Evolutionary conservation across 2,113 vertebrate species (phyloP).

Genomic region (Lonchura striata): DNA sequence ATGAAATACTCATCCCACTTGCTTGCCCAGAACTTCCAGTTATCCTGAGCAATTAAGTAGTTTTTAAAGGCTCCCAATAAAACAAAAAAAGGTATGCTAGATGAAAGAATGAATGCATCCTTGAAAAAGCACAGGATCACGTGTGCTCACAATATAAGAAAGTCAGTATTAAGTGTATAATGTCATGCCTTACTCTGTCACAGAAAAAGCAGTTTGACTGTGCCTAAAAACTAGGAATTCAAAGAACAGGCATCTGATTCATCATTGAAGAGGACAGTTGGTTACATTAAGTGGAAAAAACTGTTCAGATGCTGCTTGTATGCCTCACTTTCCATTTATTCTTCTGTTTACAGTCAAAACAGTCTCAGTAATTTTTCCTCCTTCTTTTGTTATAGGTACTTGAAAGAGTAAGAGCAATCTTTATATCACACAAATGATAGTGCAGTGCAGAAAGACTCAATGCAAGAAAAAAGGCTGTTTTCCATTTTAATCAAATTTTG

Average conservation of each 20-base stretch:
- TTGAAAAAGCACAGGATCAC: neutral
- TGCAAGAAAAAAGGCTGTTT: neutral
- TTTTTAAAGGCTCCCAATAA: neutral
- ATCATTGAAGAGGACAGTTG: neutral
- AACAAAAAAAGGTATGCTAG: neutral
- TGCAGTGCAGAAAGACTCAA: neutral
- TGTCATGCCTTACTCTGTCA: neutral
- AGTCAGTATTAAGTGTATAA: neutral
- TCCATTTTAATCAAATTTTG: neutral
- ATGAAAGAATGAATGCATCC: neutral
- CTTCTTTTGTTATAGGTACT: neutral
- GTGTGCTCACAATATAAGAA: neutral
- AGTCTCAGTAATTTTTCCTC: neutral
- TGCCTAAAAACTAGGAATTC: neutral
- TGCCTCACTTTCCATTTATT: neutral
- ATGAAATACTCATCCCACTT: neutral
- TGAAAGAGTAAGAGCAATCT: neutral
- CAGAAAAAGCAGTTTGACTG: neutral
- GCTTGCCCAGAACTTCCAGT: neutral
- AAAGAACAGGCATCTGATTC: neutral
- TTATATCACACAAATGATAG: neutral
- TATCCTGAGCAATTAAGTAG: neutral
- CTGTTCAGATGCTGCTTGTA: neutral
- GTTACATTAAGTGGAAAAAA: neutral
- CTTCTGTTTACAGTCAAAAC: neutral